Evolutionary conservation across 1,140 invertebrate genomes (phyloP).

Genomic region (Globodera rostochiensis): DNA sequence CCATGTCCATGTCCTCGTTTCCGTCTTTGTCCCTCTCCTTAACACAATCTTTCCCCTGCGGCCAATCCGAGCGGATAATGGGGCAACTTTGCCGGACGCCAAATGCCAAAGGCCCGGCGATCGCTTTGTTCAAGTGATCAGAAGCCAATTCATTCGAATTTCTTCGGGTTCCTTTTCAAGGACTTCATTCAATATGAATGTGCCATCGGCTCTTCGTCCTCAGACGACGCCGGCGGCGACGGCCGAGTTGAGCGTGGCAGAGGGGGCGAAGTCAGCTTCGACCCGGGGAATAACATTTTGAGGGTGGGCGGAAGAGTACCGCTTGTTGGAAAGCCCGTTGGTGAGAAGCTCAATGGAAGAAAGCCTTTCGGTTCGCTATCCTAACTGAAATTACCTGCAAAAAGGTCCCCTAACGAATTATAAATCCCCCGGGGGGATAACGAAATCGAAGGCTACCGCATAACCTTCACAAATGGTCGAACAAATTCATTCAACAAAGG

Average conservation of each 20-base stretch:
- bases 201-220: slow-evolving; percentile 8
- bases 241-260: neutral
- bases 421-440: too few species aligned
- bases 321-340: slow-evolving; percentile 34
- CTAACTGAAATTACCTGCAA: too few species aligned
- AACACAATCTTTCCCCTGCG: neutral
- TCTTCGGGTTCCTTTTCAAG: neutral
- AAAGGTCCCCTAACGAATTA: too few species aligned
- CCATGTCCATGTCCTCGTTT: neutral
- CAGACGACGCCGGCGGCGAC: slow-evolving; percentile 8
- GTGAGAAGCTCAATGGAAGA: slow-evolving; percentile 2
- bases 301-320: neutral
- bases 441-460: too few species aligned
- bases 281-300: slow-evolving; percentile 8
- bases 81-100: neutral
- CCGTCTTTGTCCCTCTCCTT: neutral
- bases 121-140: slow-evolving; percentile 32
- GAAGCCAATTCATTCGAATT: neutral
- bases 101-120: slow-evolving; percentile 38
- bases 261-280: slow-evolving; percentile 32
- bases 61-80: neutral
- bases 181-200: slow-evolving; percentile 44
- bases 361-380: too few species aligned
- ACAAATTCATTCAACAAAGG: slow-evolving; percentile 21
- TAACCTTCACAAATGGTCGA: too few species aligned